These are phyloP conservation scores for Polydrusus cervinus DNA, from an alignment of 2,888 invertebrate genomes.

Conservation along the genomic window DNA sequence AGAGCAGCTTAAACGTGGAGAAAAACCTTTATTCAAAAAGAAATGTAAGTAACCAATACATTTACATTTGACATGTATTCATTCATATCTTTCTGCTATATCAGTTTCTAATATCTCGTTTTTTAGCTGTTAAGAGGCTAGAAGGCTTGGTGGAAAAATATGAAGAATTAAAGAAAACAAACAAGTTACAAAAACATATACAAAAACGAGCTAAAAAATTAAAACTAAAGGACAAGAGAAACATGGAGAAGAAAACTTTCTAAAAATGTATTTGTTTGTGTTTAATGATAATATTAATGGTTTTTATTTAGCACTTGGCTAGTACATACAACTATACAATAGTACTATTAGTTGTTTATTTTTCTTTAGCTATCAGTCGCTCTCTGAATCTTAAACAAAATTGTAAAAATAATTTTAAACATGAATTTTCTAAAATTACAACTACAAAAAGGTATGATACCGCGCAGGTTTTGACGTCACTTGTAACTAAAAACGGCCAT, in stretches of 20 bases:
- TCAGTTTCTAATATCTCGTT: slow-evolving; percentile 11
- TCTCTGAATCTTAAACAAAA: too few relatives aligned
- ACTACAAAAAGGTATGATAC: too few relatives aligned
- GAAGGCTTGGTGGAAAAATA: slow-evolving; percentile 86
- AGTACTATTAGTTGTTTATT: too few relatives aligned
- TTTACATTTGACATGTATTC: neutral
- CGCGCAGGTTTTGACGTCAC: too few relatives aligned
- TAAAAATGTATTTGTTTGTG: neutral
- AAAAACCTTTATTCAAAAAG: slow-evolving; percentile 81
- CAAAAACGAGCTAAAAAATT: slow-evolving; percentile 87
- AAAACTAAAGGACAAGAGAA: slow-evolving; percentile 67
- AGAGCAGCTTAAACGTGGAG: slow-evolving; percentile 78
- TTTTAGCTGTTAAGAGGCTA: slow-evolving; percentile 85
- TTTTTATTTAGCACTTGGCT: too few relatives aligned
- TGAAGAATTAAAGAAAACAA: slow-evolving; percentile 84
- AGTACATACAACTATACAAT: too few relatives aligned
- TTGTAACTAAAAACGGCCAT: too few relatives aligned
- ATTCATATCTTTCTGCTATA: neutral
- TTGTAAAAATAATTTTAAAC: too few relatives aligned
- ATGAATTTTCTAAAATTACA: too few relatives aligned
- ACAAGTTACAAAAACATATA: slow-evolving; percentile 87
- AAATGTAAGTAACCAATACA: slow-evolving; percentile 78
- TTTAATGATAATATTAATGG: too few relatives aligned
- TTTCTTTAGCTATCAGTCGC: too few relatives aligned
- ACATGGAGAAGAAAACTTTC: slow-evolving; percentile 36